Evolutionary conservation across 2,888 invertebrate species (phyloP), one percentile per base, ranked within the genome.

Genomic region (Cinara cedri): DNA sequence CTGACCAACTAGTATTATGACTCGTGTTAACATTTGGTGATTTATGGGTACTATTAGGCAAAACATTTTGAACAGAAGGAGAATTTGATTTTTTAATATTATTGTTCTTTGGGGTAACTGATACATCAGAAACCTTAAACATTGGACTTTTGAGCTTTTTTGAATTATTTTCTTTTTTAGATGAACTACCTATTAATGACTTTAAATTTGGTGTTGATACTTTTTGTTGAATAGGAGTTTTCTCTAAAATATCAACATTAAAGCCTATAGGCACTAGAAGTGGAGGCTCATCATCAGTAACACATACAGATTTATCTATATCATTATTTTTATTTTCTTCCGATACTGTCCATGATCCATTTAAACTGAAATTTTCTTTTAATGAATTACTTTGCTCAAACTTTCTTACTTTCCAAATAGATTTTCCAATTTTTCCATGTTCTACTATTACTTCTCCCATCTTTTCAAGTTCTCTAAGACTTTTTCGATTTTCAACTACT

Each of bases 331-430:
- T 60, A n/a, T 16, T 51, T 16, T 78, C 78, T 0, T 78, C 68
- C 49, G 78, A 78, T 78, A 78, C 78, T n/a, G 78, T 78, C 78
- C 78, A 78, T n/a, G 78, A 78, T 1, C 9, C 68, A 70, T 78
- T 78, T 42, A 78, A 60, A 42, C 21, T 70, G 1, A 70, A 54
- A 51, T 78, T 60, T 34, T 60, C 78, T 70, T 78, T 70, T 34
- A 68, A 46, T 42, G 42, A 10, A 60, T 49, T 49, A 6, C 14
- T 21, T 51, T 78, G 24, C 13, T 68, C 70, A 70, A 78, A 60
- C 42, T 70, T 78, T 24, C 78, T 78, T 21, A 78, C 68, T 78
- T 78, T 70, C 68, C 78, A 78, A 8, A 70, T 21, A 21, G 78
- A 78, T 78, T 78, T 78, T 21, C 70, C 70, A 60, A 78, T 51